Conservation (phyloP, 2,888 invertebrate species). For the Lymantria dispar region DNA sequence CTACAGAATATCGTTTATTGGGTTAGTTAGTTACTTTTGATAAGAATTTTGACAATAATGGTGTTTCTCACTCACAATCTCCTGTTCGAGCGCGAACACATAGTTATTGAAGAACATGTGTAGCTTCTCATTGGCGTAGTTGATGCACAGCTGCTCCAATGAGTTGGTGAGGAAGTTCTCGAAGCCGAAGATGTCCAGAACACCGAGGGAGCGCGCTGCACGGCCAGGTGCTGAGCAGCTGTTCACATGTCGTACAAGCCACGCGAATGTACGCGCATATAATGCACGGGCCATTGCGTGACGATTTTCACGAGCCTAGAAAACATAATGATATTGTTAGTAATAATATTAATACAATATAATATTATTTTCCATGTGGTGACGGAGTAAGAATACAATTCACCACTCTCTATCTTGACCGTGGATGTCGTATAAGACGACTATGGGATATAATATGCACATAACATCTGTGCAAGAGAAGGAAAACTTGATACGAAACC, state of each 20-base stretch:
- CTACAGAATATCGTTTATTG: no score
- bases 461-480: no score
- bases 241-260: slow-evolving; percentile 96
- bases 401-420: no score
- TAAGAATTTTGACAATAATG: neutral
- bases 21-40: no score
- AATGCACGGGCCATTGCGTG: slow-evolving; percentile 97
- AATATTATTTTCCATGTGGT: no score
- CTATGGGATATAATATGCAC: no score
- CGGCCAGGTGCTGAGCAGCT: slow-evolving; percentile 94
- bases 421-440: no score
- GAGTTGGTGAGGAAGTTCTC: slow-evolving; percentile 96
- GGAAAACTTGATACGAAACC: no score
- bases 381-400: no score
- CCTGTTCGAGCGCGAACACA: slow-evolving; percentile 96
- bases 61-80: slow-evolving; percentile 87
- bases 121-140: slow-evolving; percentile 96
- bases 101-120: slow-evolving; percentile 98
- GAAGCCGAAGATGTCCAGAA: slow-evolving; percentile 96
- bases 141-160: slow-evolving; percentile 96
- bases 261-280: slow-evolving; percentile 94
- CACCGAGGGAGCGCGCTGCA: slow-evolving; percentile 91
- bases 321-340: neutral
- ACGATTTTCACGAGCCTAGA: slow-evolving; percentile 92
- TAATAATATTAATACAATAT: no score